phyloP scores from a whole-genome alignment of 2,797 vertebrate species.

The Neosalanx taihuensis region DNA sequence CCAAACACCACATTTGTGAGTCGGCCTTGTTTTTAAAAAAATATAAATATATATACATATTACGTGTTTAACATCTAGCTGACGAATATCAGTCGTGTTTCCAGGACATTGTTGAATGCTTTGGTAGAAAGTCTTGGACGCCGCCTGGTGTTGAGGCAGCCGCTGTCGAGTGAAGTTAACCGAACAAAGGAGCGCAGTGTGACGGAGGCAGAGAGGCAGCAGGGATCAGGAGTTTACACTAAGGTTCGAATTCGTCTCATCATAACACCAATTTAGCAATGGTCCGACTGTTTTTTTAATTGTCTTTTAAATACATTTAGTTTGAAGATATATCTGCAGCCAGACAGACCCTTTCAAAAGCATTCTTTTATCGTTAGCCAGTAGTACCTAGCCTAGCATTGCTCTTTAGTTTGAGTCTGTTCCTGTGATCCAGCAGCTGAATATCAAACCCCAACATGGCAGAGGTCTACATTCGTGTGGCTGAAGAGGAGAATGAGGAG shows the following conservation, averaged over 20 bases:
- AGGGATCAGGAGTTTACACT: too few relatives aligned
- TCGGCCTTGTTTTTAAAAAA: neutral
- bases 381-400: neutral
- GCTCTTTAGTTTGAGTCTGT: neutral
- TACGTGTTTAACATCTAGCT: neutral
- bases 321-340: neutral
- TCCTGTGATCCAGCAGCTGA: neutral
- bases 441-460: conserved; percentile 79
- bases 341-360: too few relatives aligned
- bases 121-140: conserved; percentile 22
- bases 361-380: neutral
- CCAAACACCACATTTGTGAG: neutral
- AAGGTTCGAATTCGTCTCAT: too few relatives aligned
- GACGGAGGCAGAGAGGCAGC: neutral
- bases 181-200: conserved; percentile 65
- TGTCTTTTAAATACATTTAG: neutral
- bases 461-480: conserved; percentile 93
- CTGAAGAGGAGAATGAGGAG: conserved; percentile 97
- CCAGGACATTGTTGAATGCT: neutral
- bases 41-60: neutral
- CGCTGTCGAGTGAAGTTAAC: neutral
- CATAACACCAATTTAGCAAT: too few relatives aligned
- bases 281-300: neutral
- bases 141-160: conserved; percentile 50
- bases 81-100: neutral